These are phyloP conservation scores for Rhabdomys pumilio DNA, from an alignment of 2,797 vertebrate species.

Conservation along the genomic window DNA sequence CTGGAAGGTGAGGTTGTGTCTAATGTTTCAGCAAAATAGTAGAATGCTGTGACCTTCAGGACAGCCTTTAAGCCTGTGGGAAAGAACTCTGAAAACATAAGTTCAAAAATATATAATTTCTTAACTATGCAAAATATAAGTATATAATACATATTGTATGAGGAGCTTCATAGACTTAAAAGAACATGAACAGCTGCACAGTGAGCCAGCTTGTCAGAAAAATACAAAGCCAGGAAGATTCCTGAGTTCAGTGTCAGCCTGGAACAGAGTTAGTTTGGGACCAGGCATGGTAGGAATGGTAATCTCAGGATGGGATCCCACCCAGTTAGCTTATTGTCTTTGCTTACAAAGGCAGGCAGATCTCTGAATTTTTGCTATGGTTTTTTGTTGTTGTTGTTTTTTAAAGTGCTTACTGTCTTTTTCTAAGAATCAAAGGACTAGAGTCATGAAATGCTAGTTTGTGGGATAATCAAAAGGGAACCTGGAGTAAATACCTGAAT, in stretches of 20 bases:
- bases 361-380: neutral
- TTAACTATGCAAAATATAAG: neutral
- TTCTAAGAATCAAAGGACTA: neutral
- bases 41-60: neutral
- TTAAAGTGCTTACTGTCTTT: too few relatives aligned
- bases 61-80: neutral
- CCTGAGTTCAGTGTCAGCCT: neutral
- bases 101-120: neutral
- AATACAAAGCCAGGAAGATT: neutral
- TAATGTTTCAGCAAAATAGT: neutral
- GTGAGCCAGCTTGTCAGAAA: neutral
- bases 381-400: too few relatives aligned
- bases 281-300: neutral
- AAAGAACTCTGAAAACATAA: neutral
- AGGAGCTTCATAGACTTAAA: neutral
- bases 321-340: neutral
- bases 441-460: neutral
- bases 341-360: neutral
- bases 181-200: neutral
- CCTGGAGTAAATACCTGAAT: neutral
- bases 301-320: neutral
- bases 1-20: neutral
- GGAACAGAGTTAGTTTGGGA: neutral
- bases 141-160: neutral
- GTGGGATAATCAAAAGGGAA: neutral